phyloP scores from a whole-genome alignment of 1,140 invertebrate genomes.

The Theocolax elegans region DNA sequence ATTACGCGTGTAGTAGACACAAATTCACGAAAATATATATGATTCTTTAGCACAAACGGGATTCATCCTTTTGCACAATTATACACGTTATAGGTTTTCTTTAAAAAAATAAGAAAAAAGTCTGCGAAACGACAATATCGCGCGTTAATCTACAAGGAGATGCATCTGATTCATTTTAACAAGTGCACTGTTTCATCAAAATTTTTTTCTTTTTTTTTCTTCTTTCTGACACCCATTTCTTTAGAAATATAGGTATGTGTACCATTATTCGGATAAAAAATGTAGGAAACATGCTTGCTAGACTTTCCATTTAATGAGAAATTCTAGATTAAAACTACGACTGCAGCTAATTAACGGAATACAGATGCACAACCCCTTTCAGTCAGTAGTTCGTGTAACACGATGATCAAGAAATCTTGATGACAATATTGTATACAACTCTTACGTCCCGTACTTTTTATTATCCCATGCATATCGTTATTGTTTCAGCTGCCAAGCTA shows the following conservation, averaged over 20 bases:
- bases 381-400: conserved; percentile 5
- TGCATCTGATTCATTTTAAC: conserved; percentile 20
- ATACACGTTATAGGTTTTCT: too few relatives aligned
- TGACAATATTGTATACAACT: conserved; percentile 23
- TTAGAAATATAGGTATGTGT: conserved; percentile 16
- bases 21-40: conserved; percentile 27
- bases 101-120: conserved; percentile 6
- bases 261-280: not conserved
- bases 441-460: not conserved
- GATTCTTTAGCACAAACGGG: conserved; percentile 11
- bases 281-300: not conserved
- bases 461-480: not conserved
- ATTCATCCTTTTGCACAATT: not conserved
- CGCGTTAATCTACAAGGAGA: not conserved
- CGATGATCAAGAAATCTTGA: conserved; percentile 3
- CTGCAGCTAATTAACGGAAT: not conserved
- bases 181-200: conserved; percentile 17
- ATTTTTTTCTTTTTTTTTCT: conserved; percentile 5
- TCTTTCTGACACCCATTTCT: conserved; percentile 1
- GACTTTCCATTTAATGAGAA: not conserved
- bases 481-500: conserved; percentile 19
- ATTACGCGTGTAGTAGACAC: not conserved
- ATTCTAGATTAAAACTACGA: not conserved
- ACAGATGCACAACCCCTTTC: conserved; percentile 24
- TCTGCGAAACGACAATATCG: conserved; percentile 14